phyloP scores from a whole-genome alignment of 2,797 vertebrate species.

The Crenichthys baileyi region DNA sequence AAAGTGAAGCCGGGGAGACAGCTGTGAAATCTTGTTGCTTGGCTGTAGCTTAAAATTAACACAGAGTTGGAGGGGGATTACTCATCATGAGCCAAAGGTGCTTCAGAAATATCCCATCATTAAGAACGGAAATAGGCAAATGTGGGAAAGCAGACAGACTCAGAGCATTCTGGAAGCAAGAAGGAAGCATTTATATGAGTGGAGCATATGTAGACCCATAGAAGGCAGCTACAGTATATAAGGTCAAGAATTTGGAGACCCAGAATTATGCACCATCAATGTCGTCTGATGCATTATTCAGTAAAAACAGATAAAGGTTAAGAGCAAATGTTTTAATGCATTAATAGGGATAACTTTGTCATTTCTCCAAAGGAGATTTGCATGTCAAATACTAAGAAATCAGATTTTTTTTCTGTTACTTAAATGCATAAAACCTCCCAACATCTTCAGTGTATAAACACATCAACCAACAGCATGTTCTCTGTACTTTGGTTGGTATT shows the following conservation, averaged over 20 bases:
- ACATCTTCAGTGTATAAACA: not conserved
- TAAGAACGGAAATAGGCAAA: slow-evolving; percentile 61
- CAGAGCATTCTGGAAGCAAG: not conserved
- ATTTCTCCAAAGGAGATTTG: not conserved
- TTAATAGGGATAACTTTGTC: not conserved
- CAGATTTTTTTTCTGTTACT: not conserved
- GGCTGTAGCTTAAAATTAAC: slow-evolving; percentile 66
- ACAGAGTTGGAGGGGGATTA: slow-evolving; percentile 70
- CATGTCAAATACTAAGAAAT: not conserved
- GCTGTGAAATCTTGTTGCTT: slow-evolving; percentile 77
- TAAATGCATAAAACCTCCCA: not conserved
- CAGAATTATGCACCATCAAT: not conserved
- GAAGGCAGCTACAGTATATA: not conserved
- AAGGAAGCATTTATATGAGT: slow-evolving; percentile 3
- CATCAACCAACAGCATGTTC: not conserved
- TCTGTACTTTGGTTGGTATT: not conserved
- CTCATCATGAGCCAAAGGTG: slow-evolving; percentile 62
- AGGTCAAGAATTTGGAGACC: not conserved
- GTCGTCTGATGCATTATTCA: not conserved
- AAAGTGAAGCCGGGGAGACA: slow-evolving; percentile 74
- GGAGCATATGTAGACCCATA: not conserved
- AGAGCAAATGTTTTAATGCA: not conserved
- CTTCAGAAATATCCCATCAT: slow-evolving; percentile 67
- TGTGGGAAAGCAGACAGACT: slow-evolving; percentile 51
- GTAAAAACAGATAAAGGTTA: not conserved